Evolutionary conservation across 2,888 invertebrate genomes (phyloP), one percentile per base, ranked within the genome.

Genomic region (Phortica magna): DNA sequence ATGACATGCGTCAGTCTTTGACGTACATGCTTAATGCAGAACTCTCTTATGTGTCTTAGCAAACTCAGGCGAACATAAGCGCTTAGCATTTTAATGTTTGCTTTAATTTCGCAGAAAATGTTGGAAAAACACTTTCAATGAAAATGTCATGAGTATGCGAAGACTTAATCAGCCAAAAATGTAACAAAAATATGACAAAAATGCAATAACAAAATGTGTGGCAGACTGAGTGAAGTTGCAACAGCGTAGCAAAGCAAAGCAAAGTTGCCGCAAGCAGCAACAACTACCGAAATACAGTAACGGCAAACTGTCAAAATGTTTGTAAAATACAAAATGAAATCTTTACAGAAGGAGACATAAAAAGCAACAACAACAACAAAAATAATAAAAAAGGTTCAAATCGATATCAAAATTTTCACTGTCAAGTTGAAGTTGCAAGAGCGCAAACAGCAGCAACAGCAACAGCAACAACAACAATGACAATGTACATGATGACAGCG

Each of bases 281-380:
- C 31, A 31, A 31, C 31, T 4, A 31, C 31, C 2, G 5, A 31
- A 31, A 31, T 31, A 31, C 31, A 31, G 31, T 31, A 31, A 31
- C 22, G 59, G 17, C n/a, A 59, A 59, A 14, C 64, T 64, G 64
- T 64, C 64, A 64, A 64, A 64, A 64, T 64, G 64, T 39, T 64
- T 64, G 43, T 7, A 67, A 67, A 22, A 67, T 42, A 17, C 17
- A 19, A 59, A 59, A 12, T 12, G 12, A 17, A 19, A n/a, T 9
- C 17, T 9, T 59, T 59, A 39, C 22, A 64, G 64, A 9, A 7
- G 31, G 22, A 64, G 22, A 64, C 9, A 22, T 7, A 64, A 31
- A 64, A 7, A 64, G 31, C 19, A 12, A 64, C 0, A 64, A 12
- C 31, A 31, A 31, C 31, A 31, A 31, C 31, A 31, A 31, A 31